Evolutionary conservation across 2,113 vertebrate genomes (phyloP).

Genomic region (Laticauda laticaudata): DNA sequence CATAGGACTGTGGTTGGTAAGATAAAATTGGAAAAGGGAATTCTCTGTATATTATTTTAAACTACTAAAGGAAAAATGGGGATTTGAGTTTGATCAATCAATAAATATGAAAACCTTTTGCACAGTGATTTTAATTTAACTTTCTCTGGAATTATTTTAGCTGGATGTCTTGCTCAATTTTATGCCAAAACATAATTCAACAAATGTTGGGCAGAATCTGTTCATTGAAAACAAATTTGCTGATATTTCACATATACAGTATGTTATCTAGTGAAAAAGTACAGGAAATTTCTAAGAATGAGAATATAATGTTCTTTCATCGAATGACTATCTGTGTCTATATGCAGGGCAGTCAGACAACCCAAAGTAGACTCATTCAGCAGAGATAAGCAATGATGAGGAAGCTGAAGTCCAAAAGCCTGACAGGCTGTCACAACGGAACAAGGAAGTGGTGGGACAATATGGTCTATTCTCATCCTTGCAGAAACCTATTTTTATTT

Average conservation of each 20-base stretch:
- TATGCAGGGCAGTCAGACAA: neutral
- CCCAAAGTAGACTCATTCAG: neutral
- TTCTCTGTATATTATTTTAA: neutral
- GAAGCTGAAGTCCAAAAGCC: rapidly evolving
- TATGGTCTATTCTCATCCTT: neutral
- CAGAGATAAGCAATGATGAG: neutral
- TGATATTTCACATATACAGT: neutral
- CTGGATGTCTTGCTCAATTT: neutral
- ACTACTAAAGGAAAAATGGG: neutral
- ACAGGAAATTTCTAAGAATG: neutral
- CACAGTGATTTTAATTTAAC: neutral
- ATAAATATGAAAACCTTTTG: neutral
- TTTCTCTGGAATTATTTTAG: neutral
- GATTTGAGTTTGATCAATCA: neutral
- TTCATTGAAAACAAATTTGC: neutral
- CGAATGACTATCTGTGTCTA: neutral
- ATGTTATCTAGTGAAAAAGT: neutral
- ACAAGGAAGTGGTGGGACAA: neutral
- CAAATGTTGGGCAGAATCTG: neutral
- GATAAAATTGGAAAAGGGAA: neutral
- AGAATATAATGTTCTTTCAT: neutral
- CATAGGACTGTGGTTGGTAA: neutral
- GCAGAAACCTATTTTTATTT: neutral
- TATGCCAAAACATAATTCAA: neutral
- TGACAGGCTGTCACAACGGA: neutral